Base-by-base conservation (phyloP, 2,888 invertebrate species). In the Lacanobia oleracea region DNA sequence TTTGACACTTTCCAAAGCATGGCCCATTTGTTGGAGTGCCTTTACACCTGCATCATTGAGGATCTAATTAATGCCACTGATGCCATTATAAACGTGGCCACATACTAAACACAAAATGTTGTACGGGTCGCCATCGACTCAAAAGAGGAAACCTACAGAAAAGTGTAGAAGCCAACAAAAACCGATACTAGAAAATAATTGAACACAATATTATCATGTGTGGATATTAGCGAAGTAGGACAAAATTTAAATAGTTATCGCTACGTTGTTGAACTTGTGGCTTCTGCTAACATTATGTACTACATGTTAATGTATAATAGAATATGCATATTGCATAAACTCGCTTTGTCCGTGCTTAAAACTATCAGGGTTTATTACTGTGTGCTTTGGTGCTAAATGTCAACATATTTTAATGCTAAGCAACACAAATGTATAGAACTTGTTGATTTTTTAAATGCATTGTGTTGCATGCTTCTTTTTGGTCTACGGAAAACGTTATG, bases 211-310 rank as follows among this genome's bases (percentile, higher is more conserved):
- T 76, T 79, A 86, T 81, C 81, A 59, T 56, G 50, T 64, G 74
- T 75, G 62, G 74, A 84, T 77, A 72, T 82, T 81, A 66, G 77
- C 70, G 77, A 91, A 87, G 85, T 90, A 77, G 91, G 84, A 84
- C 90, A 84, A 86, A 87, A 91, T 91, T 91, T 89, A 75, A 91
- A 91, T 91, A 90, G 73, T 88, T 90, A 90, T 90, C 89, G 76
- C 81, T 56, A 23, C 74, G 53, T 68, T 78, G 75, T 77, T 82
- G 81, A 81, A 81, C 77, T 84, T 81, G 81, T 78, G 72, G 77
- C 80, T 71, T 81, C 82, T 82, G 72, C 77, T 78, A 72, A 77
- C 73, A 72, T 62, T 63, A 70, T 69, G 65, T 78, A 27, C 33
- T 33, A 82, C 89, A 87, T 40, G 72, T 62, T 76, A 79, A 77